Evolutionary conservation across 1,140 invertebrate species (phyloP).

Genomic region (Ridgeia piscesae): DNA sequence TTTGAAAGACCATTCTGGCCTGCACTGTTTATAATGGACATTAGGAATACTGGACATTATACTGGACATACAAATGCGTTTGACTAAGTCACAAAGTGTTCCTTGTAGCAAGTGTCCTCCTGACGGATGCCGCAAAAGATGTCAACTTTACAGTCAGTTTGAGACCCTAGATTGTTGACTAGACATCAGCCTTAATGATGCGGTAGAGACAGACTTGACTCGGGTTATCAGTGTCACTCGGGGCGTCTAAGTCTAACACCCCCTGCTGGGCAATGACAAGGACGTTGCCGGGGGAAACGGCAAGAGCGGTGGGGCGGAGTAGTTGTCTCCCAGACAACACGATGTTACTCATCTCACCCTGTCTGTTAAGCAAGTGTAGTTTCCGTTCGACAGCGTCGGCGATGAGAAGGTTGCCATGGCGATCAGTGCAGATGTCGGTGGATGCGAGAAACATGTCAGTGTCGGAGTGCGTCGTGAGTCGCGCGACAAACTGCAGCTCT

Average conservation of each 20-base stretch:
- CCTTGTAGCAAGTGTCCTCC: too few species aligned
- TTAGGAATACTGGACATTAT: too few species aligned
- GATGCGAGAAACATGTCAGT: slow-evolving; percentile 19
- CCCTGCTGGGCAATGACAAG: slow-evolving; percentile 22
- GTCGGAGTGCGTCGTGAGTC: not conserved
- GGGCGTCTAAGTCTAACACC: slow-evolving; percentile 14
- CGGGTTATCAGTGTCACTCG: not conserved
- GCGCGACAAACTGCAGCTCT: slow-evolving; percentile 22
- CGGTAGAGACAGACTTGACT: slow-evolving; percentile 10
- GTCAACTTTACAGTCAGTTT: not conserved
- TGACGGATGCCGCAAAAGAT: not conserved
- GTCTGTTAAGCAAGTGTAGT: slow-evolving; percentile 18
- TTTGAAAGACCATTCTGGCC: too few species aligned
- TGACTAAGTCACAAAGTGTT: too few species aligned
- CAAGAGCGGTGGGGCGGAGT: slow-evolving; percentile 11
- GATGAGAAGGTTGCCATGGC: slow-evolving; percentile 21
- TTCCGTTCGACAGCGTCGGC: slow-evolving; percentile 3
- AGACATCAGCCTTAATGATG: slow-evolving; percentile 14
- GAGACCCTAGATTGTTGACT: not conserved
- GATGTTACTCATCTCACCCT: slow-evolving; percentile 10
- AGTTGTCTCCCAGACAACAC: not conserved
- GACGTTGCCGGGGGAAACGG: slow-evolving; percentile 11
- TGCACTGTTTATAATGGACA: too few species aligned
- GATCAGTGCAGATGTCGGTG: slow-evolving; percentile 19
- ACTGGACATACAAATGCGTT: too few species aligned